Conservation (phyloP, 2,797 vertebrate species). For the Phrynocephalus forsythii region DNA sequence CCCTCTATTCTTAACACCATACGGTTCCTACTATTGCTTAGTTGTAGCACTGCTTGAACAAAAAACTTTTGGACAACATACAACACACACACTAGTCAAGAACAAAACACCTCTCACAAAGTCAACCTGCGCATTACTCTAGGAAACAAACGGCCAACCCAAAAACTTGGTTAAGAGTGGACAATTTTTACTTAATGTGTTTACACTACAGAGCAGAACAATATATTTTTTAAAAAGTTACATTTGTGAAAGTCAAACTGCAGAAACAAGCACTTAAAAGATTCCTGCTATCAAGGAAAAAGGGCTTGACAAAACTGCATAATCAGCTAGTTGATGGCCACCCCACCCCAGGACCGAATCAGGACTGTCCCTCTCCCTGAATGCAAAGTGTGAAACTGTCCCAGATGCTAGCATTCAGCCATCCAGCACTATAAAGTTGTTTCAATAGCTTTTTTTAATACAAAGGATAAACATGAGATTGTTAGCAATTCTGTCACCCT, state of each 20-base stretch:
- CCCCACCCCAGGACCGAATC: not conserved
- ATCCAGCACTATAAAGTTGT: constrained; percentile 13
- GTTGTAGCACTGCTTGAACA: not conserved
- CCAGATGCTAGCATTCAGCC: not conserved
- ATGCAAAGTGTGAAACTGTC: constrained; percentile 11
- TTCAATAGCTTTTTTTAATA: constrained; percentile 14
- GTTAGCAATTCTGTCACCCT: constrained; percentile 1
- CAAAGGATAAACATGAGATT: constrained; percentile 25
- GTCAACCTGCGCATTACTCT: constrained; percentile 16
- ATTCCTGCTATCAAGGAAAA: constrained; percentile 17
- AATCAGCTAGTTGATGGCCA: constrained; percentile 1
- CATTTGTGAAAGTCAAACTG: constrained; percentile 47
- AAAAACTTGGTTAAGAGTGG: constrained; percentile 39
- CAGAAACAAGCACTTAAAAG: constrained; percentile 38
- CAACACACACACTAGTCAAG: not conserved
- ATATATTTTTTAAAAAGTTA: constrained; percentile 36
- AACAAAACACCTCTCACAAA: not conserved
- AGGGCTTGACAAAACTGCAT: constrained; percentile 30
- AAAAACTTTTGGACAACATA: constrained; percentile 23
- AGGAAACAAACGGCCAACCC: constrained; percentile 34
- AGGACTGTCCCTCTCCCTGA: constrained; percentile 3
- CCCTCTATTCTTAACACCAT: not conserved
- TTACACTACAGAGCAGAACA: constrained; percentile 50
- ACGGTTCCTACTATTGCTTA: not conserved
- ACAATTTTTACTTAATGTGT: constrained; percentile 45